Evolutionary conservation across 2,888 invertebrate species (phyloP).

Genomic region (Tyria jacobaeae): DNA sequence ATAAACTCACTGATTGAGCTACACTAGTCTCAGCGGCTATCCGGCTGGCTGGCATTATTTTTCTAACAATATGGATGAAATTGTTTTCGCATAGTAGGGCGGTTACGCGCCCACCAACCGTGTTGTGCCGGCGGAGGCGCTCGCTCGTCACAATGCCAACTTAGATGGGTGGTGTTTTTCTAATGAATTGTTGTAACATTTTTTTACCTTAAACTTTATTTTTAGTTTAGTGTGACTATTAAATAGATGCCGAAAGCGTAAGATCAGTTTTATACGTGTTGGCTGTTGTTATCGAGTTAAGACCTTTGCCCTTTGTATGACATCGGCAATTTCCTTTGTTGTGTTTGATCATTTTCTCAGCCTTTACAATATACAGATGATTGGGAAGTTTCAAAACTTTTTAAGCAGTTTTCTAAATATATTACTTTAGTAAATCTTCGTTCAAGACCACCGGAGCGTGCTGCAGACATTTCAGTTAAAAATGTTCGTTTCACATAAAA

Average conservation of each 20-base stretch:
- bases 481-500: conserved; percentile 17
- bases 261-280: too few relatives aligned
- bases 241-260: too few relatives aligned
- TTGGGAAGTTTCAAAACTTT: background rate
- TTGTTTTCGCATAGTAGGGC: conserved; percentile 53
- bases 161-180: conserved; percentile 38
- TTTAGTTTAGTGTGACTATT: conserved; percentile 5
- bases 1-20: conserved; percentile 11
- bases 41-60: conserved; percentile 22
- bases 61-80: conserved; percentile 31
- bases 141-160: conserved; percentile 39
- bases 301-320: background rate
- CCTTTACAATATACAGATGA: background rate
- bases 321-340: background rate
- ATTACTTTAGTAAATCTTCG: conserved; percentile 18
- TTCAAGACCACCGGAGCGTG: conserved; percentile 24
- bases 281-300: background rate
- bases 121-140: conserved; percentile 35
- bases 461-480: conserved; percentile 18
- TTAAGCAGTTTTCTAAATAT: conserved; percentile 5
- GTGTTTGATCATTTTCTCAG: background rate
- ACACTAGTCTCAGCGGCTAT: conserved; percentile 19
- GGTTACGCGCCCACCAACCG: conserved; percentile 48
- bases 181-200: conserved; percentile 26
- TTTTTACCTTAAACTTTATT: conserved; percentile 29